Percentiles rank a stretch among this genome's conserved stretches.
Conservation (phyloP, 2,113 vertebrate genomes). For the Mohoua ochrocephala region DNA sequence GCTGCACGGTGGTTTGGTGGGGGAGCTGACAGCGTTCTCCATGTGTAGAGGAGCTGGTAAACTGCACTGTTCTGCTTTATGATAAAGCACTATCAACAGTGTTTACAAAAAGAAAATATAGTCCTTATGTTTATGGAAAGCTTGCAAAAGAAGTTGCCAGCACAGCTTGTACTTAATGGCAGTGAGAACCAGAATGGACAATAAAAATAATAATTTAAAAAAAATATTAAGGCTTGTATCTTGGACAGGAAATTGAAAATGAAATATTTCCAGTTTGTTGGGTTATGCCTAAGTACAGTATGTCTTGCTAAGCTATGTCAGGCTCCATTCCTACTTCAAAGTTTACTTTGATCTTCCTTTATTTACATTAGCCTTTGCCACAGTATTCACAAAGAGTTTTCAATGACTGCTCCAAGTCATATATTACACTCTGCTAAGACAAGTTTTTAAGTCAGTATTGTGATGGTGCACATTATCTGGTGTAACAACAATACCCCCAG, state of each 20-base stretch:
- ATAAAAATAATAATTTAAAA: not conserved
- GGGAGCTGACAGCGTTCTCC: not conserved
- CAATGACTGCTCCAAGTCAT: slow-evolving; percentile 20
- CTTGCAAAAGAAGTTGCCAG: not conserved
- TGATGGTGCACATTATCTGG: not conserved
- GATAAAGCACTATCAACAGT: not conserved
- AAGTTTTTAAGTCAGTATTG: not conserved
- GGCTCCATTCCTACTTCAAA: slow-evolving; percentile 44
- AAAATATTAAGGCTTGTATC: not conserved
- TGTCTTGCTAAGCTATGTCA: not conserved
- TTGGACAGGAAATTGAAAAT: slow-evolving; percentile 36
- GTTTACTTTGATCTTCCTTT: slow-evolving; percentile 60
- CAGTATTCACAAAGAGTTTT: slow-evolving; percentile 17
- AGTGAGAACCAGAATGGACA: not conserved
- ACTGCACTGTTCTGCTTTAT: not conserved
- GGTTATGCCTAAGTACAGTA: slow-evolving; percentile 9
- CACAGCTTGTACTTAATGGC: not conserved
- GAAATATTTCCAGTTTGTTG: slow-evolving; percentile 51
- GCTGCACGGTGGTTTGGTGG: not conserved
- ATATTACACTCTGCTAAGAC: not conserved
- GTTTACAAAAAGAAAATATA: not conserved
- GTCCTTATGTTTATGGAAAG: not conserved
- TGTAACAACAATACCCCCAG: not conserved
- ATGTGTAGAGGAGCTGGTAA: not conserved
- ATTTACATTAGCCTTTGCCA: slow-evolving; percentile 54